These are phyloP conservation scores for Sarcophaga peregrina DNA, from an alignment of 1,140 invertebrate species.

Conservation along the genomic window DNA sequence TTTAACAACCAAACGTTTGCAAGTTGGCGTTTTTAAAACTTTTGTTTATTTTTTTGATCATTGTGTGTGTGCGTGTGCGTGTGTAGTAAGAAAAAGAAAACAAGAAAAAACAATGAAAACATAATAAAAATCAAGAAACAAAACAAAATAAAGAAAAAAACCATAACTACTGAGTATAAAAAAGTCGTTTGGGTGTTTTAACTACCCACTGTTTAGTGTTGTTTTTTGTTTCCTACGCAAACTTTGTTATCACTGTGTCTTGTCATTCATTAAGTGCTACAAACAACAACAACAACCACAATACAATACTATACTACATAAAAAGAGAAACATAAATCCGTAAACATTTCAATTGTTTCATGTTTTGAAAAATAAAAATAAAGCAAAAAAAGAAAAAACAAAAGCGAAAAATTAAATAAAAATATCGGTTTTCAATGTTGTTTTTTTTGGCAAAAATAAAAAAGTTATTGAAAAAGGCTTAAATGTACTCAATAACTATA, in stretches of 20 bases:
- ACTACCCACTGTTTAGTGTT: constrained; percentile 8
- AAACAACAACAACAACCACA: constrained; percentile 8
- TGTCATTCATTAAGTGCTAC: not conserved
- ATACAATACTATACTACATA: not conserved
- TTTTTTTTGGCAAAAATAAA: not conserved
- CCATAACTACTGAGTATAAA: not conserved
- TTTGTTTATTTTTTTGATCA: not conserved
- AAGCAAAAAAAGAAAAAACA: not conserved
- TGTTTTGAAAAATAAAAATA: not conserved
- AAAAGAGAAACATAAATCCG: constrained; percentile 15
- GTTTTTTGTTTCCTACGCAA: not conserved
- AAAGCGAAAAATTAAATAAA: not conserved
- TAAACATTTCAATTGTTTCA: not conserved
- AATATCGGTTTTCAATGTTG: not conserved
- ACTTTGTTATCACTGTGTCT: not conserved
- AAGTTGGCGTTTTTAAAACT: not conserved
- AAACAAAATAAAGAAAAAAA: not conserved
- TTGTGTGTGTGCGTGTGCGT: not conserved
- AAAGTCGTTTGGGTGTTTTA: constrained; percentile 14
- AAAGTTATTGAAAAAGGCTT: not conserved
- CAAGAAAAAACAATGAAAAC: not conserved
- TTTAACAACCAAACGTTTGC: not conserved
- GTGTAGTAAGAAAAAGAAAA: no score
- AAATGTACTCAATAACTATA: not conserved
- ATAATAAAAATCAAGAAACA: not conserved